Base-by-base conservation (phyloP, 2,113 vertebrate genomes). In the Ictidomys tridecemlineatus region DNA sequence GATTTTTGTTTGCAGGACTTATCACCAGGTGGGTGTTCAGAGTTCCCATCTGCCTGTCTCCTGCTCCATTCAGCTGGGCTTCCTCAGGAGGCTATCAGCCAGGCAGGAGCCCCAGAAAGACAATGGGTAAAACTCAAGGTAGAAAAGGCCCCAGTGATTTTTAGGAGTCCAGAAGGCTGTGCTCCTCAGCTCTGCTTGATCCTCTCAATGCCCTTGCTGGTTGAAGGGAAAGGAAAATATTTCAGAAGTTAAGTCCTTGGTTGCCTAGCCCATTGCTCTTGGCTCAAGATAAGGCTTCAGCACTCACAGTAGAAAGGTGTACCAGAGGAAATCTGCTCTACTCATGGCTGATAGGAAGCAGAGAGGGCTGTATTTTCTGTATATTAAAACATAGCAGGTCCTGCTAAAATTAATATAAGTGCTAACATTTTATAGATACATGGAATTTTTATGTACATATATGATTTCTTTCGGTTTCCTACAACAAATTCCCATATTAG, bases 401-500 rank as follows among this genome's bases (percentile, higher is more conserved):
- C 11, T 88, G 6, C 32, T 65, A 42, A 32, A 80, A 89, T 28
- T 84, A 53, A 48, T 16, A 69, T 76, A 73, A 89, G 42, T 45
- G 12, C 26, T 74, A 61, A 85, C 17, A 85, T 85, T 83, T 92
- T 83, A 45, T 0, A 37, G n/a, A 42, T n/a, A 45, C 69, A 89
- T 24, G 22, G 42, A 34, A 2, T 53, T 79, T 85, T 92, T 82
- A 63, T 22, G 2, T 67, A 22, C 39, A 58, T 86, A 18, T 67
- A 84, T 69, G 4, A 69, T 76, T 94, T 74, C 3, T n/a, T 83
- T 93, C 78, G 56, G 83, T 87, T 32, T 95, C 24, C 82, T 30
- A 73, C 2, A 37, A 24, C 18, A 78, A 79, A 93, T 45, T 48
- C 7, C 8, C 34, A 72, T 88, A 72, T 84, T 85, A 78, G 20